A percentile compares a stretch with the other conserved stretches of the same genome.
Conservation (phyloP, 2,113 vertebrate genomes). For the Sclerurus mexicanus region DNA sequence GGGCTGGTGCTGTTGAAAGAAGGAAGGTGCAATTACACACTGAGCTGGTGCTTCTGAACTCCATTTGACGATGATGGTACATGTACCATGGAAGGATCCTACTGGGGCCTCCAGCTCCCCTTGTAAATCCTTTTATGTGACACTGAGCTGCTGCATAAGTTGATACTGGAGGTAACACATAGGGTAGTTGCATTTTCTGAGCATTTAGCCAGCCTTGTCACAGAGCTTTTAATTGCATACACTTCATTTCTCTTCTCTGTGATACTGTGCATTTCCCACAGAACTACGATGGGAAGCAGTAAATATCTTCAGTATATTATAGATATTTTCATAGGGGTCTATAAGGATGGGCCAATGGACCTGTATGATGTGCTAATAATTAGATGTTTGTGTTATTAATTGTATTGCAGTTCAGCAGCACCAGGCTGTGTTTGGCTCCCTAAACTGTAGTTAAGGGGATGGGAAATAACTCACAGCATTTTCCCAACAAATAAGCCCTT, state of each 20-base stretch:
- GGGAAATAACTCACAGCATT: background rate
- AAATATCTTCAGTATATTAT: background rate
- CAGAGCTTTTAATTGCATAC: background rate
- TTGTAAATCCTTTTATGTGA: background rate
- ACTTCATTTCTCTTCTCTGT: background rate
- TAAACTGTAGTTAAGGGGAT: background rate
- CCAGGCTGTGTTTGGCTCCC: background rate
- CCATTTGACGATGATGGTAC: background rate
- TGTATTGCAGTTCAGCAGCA: background rate
- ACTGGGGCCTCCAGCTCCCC: background rate
- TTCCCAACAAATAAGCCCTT: background rate
- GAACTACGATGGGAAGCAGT: background rate
- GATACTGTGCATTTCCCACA: background rate
- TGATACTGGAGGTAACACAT: background rate
- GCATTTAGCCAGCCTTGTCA: background rate
- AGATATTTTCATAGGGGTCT: background rate
- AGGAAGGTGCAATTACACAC: background rate
- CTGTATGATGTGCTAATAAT: background rate
- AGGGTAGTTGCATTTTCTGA: background rate
- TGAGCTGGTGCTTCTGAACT: background rate
- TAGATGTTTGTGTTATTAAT: background rate
- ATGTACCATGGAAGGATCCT: background rate
- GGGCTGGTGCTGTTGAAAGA: background rate
- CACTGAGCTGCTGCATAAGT: background rate
- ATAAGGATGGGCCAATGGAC: background rate